Conservation (phyloP, 2,797 vertebrate species). For the Galagoides demidoff region DNA sequence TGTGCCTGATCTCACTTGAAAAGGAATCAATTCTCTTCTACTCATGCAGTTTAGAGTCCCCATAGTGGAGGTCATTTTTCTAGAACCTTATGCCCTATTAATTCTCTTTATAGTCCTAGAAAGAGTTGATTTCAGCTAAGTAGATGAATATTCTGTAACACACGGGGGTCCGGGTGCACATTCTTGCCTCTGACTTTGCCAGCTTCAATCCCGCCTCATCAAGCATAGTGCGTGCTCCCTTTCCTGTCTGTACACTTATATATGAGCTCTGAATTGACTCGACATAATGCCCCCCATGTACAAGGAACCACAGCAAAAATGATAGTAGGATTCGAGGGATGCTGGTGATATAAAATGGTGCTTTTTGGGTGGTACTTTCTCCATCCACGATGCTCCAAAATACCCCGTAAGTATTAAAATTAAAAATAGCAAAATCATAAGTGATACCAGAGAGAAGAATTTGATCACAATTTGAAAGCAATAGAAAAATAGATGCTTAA, state of each 20-base stretch:
- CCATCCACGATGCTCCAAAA: background rate
- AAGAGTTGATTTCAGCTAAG: background rate
- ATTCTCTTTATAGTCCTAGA: background rate
- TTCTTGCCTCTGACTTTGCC: background rate
- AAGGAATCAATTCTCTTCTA: too few species aligned
- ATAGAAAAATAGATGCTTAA: background rate
- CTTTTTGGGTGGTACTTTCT: background rate
- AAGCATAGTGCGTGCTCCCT: rapidly evolving
- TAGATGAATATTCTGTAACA: too few species aligned
- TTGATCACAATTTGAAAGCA: background rate
- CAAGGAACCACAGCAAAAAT: background rate
- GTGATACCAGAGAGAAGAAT: background rate
- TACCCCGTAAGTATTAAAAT: background rate
- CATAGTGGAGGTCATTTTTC: rapidly evolving
- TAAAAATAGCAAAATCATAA: background rate
- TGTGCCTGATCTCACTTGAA: background rate
- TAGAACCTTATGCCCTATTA: rapidly evolving
- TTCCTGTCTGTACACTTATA: background rate
- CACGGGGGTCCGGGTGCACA: too few species aligned
- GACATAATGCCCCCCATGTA: too few species aligned
- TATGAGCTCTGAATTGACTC: background rate
- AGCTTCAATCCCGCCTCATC: background rate
- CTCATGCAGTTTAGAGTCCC: background rate
- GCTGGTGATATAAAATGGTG: background rate
- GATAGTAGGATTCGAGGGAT: rapidly evolving